Evolutionary conservation across 2,797 vertebrate species (phyloP), one percentile per base, ranked within the genome.

Genomic region (Cuniculus paca): DNA sequence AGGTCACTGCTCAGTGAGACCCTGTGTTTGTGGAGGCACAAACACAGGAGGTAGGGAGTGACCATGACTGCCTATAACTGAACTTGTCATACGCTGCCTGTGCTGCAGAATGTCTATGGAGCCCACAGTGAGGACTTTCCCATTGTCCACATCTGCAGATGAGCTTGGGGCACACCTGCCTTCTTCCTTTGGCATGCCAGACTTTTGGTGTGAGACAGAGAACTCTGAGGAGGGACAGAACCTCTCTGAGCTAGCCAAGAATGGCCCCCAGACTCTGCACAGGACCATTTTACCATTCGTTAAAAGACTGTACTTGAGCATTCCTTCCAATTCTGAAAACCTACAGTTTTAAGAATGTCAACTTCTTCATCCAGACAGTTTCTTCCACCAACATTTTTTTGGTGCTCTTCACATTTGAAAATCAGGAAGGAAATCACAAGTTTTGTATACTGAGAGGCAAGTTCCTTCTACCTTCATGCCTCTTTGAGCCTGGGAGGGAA

Each of bases 401-500:
- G 8, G 88, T 75, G 26, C 10, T 88, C 26, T 77, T 93, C 17
- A 8, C 72, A 58, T 63, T 94, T 68, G 78, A 78, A 88, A 90
- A 39, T 31, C 6, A 6, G 79, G 82, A 88, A 88, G 19, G 65
- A 92, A 82, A 52, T 1, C 34, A 94, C 24, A 61, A n/a, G 60
- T 61, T 24, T 39, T 48, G 3, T 58, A 39, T 70, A n/a, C 50
- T 5, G 6, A 48, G 19, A 87, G 52, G 45, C 28, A 90, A 52
- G 9, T 61, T 68, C 16, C 81, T 85, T 81, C 74, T 81, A 72
- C 31, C 54, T 36, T 56, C 42, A 26, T 17, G 13, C 6, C n/a
- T 19, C 48, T 58, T 58, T 7, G 6, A 83, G n/a, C 28, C 50
- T 5, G 17, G 74, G 61, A 93, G 79, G 42, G 72, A 88, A 90